These are phyloP conservation scores for Trissolcus brochymenae DNA, from an alignment of 2,888 invertebrate species.

Conservation along the genomic window DNA sequence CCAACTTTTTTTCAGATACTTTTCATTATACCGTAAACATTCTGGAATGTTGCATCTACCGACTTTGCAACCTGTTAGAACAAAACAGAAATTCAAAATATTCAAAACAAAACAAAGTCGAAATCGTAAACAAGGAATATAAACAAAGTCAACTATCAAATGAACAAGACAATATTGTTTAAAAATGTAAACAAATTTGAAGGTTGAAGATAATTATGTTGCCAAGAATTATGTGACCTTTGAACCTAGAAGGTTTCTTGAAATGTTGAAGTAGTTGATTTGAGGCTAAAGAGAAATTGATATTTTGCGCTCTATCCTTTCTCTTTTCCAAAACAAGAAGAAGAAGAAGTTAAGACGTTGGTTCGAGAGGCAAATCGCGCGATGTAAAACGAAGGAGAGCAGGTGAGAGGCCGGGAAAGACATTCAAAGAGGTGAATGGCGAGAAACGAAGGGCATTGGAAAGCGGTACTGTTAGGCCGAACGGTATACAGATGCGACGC, in stretches of 20 bases:
- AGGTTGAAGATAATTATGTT: not conserved
- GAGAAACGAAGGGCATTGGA: conserved; percentile 73
- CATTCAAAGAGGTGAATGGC: conserved; percentile 68
- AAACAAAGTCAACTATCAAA: too few relatives aligned
- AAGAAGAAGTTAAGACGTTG: conserved; percentile 28
- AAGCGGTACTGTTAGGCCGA: conserved; percentile 75
- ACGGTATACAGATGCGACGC: conserved; percentile 73
- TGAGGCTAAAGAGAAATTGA: conserved; percentile 49
- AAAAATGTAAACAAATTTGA: too few relatives aligned
- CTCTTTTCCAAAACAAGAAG: conserved; percentile 51
- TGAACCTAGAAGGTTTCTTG: conserved; percentile 13
- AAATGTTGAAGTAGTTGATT: conserved; percentile 1
- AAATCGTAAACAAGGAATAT: too few relatives aligned
- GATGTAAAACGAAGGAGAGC: conserved; percentile 66
- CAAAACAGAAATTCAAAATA: not conserved
- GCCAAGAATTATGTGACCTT: conserved; percentile 9
- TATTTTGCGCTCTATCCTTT: conserved; percentile 51
- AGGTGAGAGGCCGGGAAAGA: conserved; percentile 66
- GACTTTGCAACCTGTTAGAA: conserved; percentile 4
- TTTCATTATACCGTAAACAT: not conserved
- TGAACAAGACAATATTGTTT: too few relatives aligned
- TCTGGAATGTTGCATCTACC: conserved; percentile 19
- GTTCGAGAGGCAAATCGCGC: conserved; percentile 17
- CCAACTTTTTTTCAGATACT: conserved; percentile 13
- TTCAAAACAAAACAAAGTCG: too few relatives aligned